Evolutionary conservation across 2,888 invertebrate genomes (phyloP), one percentile per base, ranked within the genome.

Genomic region (Seira musarum): DNA sequence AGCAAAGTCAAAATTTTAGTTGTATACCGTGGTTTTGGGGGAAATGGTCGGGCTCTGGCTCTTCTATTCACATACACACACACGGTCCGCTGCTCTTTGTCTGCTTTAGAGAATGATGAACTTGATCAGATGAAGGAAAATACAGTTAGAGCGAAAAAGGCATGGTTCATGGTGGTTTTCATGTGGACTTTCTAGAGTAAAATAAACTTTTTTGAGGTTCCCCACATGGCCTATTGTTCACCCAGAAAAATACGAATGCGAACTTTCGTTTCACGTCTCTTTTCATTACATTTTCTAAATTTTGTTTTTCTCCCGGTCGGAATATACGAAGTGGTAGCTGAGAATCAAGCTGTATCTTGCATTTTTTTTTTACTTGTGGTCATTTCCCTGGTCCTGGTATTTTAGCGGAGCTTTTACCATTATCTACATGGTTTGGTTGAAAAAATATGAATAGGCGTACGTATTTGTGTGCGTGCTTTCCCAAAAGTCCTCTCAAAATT

Each of bases 141-240:
- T 17, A 53, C 53, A n/a, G 17, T 53, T n/a, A n/a, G 53, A 13
- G 53, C 53, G 15, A 15, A 8, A 13, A 53, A 53, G 30, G n/a
- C n/a, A n/a, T n/a, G n/a, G n/a, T n/a, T n/a, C 30, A 30, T 8
- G 30, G 30, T 30, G 30, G 30, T 30, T 30, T 30, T 30, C 30
- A 30, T 30, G 30, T 30, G 30, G 30, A 30, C 30, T 8, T 30
- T 30, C 3, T 30, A 25, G 8, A 40, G 21, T 17, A 21, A 13
- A 40, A 53, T 21, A 61, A 73, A 57, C 22, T 46, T 74, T 74
- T 72, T 74, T 73, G 74, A 74, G 74, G 74, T 67, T 74, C 65
- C 66, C 74, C 74, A 67, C 74, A 67, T 66, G 74, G 74, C 67
- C 66, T 15, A 74, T 67, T 66, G 74, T 24, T 74, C 65, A 19